A percentile compares a stretch with the other conserved stretches of the same genome.
phyloP scores from a whole-genome alignment of 2,113 vertebrate species.

The Porphyrio hochstetteri region DNA sequence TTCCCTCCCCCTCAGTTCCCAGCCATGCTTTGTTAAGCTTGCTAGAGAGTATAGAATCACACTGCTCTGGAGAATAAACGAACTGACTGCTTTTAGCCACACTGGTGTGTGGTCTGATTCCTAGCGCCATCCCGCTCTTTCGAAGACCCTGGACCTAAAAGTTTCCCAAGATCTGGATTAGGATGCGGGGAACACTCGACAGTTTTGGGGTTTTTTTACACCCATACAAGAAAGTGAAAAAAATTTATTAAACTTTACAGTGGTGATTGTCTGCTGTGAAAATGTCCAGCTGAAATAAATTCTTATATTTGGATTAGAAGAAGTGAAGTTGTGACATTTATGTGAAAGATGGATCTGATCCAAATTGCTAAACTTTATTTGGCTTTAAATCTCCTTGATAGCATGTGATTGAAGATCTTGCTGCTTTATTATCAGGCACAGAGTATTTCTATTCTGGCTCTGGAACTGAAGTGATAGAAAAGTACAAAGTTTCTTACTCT shows the following conservation, averaged over 20 bases:
- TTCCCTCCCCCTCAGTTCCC: too few relatives aligned
- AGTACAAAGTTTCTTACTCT: not conserved
- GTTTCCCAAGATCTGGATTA: too few relatives aligned
- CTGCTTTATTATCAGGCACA: too few relatives aligned
- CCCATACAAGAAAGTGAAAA: not conserved
- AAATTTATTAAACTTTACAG: not conserved
- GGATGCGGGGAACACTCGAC: too few relatives aligned
- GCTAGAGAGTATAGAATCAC: too few relatives aligned
- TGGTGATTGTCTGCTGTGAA: not conserved
- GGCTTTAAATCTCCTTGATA: not conserved
- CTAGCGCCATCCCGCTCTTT: too few relatives aligned
- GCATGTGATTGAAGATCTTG: too few relatives aligned
- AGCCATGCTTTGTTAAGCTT: too few relatives aligned
- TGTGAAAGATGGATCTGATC: not conserved
- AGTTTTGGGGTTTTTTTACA: not conserved
- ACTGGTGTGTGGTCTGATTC: too few relatives aligned
- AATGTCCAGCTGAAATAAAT: not conserved
- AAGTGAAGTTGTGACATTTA: not conserved
- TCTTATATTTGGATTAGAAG: not conserved
- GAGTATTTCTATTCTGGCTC: not conserved
- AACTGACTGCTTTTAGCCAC: too few relatives aligned
- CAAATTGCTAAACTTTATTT: not conserved
- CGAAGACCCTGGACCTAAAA: too few relatives aligned
- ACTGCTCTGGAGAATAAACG: too few relatives aligned
- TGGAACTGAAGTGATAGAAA: not conserved